Percentiles rank a stretch among this genome's conserved stretches.
These are phyloP conservation scores for Amblyjoppa fuscipennis DNA, from an alignment of 2,888 invertebrate species.

Conservation along the genomic window DNA sequence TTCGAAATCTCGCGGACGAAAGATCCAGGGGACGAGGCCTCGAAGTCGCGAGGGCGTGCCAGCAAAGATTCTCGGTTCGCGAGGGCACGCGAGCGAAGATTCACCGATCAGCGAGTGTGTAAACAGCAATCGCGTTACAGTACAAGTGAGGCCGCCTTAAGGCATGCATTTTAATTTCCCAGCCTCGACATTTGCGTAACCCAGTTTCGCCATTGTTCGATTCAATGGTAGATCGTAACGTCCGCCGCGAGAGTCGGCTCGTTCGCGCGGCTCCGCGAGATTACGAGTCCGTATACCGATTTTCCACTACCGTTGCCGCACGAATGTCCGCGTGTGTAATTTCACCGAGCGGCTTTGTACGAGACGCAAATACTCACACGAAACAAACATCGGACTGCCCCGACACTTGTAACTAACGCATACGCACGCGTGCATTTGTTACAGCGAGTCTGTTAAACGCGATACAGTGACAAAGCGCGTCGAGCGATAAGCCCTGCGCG, in stretches of 20 bases:
- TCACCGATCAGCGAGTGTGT: constrained; percentile 19
- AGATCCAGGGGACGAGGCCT: constrained; percentile 49
- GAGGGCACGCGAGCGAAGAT: constrained; percentile 30
- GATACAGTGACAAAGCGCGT: constrained; percentile 34
- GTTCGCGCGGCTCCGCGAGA: constrained; percentile 59
- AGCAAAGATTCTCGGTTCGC: not conserved
- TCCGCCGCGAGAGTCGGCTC: constrained; percentile 77
- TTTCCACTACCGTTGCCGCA: not conserved
- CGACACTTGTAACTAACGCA: constrained; percentile 40
- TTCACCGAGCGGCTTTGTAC: not conserved
- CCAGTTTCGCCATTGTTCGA: constrained; percentile 84
- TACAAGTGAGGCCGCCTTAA: constrained; percentile 69
- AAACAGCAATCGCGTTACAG: constrained; percentile 28
- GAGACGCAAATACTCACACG: not conserved
- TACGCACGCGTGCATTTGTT: constrained; percentile 19
- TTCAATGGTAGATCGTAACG: constrained; percentile 83
- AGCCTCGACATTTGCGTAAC: constrained; percentile 84
- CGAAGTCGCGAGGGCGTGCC: not conserved
- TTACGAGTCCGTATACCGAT: constrained; percentile 44
- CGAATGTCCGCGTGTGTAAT: constrained; percentile 25
- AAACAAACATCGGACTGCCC: constrained; percentile 18
- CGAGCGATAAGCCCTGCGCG: constrained; percentile 69
- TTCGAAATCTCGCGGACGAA: constrained; percentile 29
- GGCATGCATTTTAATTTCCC: constrained; percentile 82
- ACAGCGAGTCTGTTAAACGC: constrained; percentile 49